Percentiles rank a stretch among this genome's conserved stretches.
Evolutionary conservation across 2,797 vertebrate species (phyloP).

Genomic region (Hafferia zeledoni): DNA sequence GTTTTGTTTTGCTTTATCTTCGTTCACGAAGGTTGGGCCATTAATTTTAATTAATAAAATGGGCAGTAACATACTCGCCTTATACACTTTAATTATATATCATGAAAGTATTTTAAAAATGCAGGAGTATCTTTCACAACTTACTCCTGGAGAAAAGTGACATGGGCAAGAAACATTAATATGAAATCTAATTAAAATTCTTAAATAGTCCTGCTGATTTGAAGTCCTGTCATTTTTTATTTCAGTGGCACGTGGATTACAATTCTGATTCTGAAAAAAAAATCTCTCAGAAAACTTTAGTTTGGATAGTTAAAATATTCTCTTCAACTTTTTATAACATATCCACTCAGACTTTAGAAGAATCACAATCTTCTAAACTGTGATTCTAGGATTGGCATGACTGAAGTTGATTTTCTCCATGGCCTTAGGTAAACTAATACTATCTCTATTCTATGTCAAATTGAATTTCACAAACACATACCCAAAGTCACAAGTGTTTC

Average conservation of each 20-base stretch:
- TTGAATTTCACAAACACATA: not conserved
- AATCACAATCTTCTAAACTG: not conserved
- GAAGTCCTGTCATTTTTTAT: not conserved
- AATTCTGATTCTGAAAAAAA: not conserved
- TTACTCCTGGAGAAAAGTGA: not conserved
- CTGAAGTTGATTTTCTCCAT: not conserved
- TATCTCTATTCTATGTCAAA: not conserved
- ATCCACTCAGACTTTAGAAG: not conserved
- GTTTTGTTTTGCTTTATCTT: not conserved
- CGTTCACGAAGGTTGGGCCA: too few relatives aligned
- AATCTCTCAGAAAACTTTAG: not conserved
- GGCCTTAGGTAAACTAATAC: not conserved
- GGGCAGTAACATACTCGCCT: not conserved
- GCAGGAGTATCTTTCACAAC: not conserved
- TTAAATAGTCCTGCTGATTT: not conserved
- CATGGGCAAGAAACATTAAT: not conserved
- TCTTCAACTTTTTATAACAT: not conserved
- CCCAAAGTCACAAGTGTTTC: not conserved
- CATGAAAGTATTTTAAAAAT: not conserved
- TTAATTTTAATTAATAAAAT: too few relatives aligned
- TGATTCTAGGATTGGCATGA: not conserved
- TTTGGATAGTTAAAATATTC: not conserved
- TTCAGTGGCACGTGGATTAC: not conserved
- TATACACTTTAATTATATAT: not conserved
- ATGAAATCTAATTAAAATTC: not conserved